Conservation (phyloP, 2,888 invertebrate species). For the Cinara cedri region DNA sequence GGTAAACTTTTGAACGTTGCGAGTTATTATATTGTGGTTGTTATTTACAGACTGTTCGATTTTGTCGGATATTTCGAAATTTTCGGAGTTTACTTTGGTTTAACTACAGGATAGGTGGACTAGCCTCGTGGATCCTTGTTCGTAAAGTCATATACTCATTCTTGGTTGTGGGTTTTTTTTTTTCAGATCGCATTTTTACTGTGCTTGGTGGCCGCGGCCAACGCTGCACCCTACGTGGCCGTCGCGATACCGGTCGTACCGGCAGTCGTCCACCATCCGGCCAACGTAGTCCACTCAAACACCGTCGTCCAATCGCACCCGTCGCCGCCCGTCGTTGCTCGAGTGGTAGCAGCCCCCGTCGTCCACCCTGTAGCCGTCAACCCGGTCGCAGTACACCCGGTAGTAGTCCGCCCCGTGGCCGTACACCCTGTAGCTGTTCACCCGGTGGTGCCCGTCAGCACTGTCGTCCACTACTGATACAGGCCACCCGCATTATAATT, state of each 20-base stretch:
- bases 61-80: too few species aligned
- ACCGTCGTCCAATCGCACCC: constrained; percentile 59
- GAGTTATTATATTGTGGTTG: too few species aligned
- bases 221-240: constrained; percentile 62
- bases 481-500: background rate
- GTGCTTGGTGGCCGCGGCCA: constrained; percentile 65
- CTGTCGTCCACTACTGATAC: constrained; percentile 62
- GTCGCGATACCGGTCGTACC: constrained; percentile 61
- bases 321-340: constrained; percentile 59
- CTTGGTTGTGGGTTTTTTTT: too few species aligned
- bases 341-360: constrained; percentile 25
- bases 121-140: too few species aligned
- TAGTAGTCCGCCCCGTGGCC: constrained; percentile 61
- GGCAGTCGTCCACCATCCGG: constrained; percentile 63
- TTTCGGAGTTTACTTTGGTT: too few species aligned
- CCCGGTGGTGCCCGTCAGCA: constrained; percentile 62
- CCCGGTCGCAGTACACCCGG: constrained; percentile 62
- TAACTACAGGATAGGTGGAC: too few species aligned
- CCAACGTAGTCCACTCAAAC: constrained; percentile 62
- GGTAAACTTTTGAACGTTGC: too few species aligned
- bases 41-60: too few species aligned
- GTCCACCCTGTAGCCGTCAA: constrained; percentile 55
- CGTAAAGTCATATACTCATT: too few species aligned
- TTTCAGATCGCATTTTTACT: constrained; percentile 65
- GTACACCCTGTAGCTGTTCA: constrained; percentile 63